Conservation (phyloP, 2,113 vertebrate species). For the Heterotis niloticus region DNA sequence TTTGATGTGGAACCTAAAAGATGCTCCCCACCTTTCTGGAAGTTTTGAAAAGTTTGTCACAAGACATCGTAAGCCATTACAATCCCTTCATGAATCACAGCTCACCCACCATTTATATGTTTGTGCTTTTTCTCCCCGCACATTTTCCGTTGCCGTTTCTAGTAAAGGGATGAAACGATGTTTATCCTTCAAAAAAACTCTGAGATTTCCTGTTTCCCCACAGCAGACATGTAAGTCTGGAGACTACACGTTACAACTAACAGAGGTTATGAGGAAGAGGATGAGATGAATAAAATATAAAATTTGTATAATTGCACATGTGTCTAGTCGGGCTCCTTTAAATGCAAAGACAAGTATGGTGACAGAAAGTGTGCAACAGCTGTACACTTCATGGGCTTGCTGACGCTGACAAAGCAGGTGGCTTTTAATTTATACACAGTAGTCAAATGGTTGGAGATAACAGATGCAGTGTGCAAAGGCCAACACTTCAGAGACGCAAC, state of each 20-base stretch:
- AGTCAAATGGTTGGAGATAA: not conserved
- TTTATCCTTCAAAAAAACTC: not conserved
- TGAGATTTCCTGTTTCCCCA: too few relatives aligned
- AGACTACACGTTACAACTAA: not conserved
- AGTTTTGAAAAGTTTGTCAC: conserved; percentile 10
- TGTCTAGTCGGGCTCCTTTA: not conserved
- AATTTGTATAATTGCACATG: not conserved
- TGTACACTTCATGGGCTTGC: not conserved
- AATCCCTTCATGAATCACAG: too few relatives aligned
- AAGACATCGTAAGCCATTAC: too few relatives aligned
- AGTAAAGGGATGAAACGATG: not conserved
- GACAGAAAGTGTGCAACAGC: not conserved
- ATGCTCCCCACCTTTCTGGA: not conserved
- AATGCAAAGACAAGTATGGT: not conserved
- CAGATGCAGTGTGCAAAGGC: conserved; percentile 14
- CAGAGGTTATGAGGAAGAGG: not conserved
- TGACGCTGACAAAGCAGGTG: not conserved
- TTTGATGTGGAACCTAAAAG: too few relatives aligned
- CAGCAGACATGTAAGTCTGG: too few relatives aligned
- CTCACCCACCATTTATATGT: not conserved
- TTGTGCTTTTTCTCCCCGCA: too few relatives aligned
- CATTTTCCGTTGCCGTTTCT: not conserved
- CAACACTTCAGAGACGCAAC: not conserved
- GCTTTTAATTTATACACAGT: not conserved
- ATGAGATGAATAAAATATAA: not conserved